Conservation (phyloP, 1,140 invertebrate genomes). For the Neodiprion fabricii region DNA sequence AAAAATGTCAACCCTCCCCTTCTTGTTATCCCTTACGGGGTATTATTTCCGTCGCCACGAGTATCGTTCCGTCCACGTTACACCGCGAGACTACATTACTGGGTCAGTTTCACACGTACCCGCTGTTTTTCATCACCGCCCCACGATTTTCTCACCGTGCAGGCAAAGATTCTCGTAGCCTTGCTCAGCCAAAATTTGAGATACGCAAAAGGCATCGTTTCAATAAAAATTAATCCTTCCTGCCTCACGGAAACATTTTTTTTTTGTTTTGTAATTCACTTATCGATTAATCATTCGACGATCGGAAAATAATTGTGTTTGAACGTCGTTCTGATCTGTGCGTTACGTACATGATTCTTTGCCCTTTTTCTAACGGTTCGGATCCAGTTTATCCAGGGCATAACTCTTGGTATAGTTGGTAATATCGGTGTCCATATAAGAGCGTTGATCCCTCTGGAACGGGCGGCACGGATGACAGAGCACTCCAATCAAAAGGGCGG, state of each 20-base stretch:
- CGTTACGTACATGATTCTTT: too few species aligned
- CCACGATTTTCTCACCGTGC: not conserved
- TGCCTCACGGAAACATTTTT: too few species aligned
- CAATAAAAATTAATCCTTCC: too few species aligned
- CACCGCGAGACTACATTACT: too few species aligned
- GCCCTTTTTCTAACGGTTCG: not conserved
- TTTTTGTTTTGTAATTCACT: too few species aligned
- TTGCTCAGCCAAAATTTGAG: too few species aligned
- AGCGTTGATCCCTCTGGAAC: constrained; percentile 1
- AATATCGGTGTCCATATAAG: not conserved
- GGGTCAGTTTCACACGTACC: too few species aligned
- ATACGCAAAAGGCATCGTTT: too few species aligned
- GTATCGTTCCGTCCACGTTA: not conserved
- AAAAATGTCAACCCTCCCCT: not conserved
- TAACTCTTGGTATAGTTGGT: not conserved
- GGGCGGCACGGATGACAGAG: not conserved
- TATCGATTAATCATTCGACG: too few species aligned
- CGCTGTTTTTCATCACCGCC: too few species aligned
- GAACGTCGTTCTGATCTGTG: too few species aligned
- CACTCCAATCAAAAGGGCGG: constrained; percentile 1
- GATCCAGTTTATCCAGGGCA: not conserved
- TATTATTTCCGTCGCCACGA: constrained; percentile 4
- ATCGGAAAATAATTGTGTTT: too few species aligned
- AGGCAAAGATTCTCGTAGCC: not conserved
- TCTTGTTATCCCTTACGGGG: constrained; percentile 1